phyloP scores from a whole-genome alignment of 35 echinoderm and acorn worm species.

The Apostichopus japonicus region DNA sequence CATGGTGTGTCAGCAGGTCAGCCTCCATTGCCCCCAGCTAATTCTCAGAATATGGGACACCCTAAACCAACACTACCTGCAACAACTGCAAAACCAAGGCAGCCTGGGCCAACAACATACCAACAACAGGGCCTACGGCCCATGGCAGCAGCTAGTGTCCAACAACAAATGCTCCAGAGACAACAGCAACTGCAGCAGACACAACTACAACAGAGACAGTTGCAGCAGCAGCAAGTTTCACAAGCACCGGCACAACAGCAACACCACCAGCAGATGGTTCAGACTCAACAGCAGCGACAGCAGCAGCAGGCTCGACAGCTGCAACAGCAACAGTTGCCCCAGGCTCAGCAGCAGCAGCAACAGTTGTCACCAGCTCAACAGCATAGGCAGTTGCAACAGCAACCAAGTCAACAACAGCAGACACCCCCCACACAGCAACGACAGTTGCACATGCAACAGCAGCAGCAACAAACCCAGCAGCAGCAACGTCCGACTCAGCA shows the following conservation, averaged over 20 bases:
- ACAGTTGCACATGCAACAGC: not conserved
- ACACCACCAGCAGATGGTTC: conserved; percentile 11
- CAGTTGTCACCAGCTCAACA: conserved; percentile 36
- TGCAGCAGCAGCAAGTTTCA: conserved; percentile 22
- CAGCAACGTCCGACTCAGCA: not conserved
- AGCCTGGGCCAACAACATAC: not conserved
- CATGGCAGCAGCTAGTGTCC: conserved; percentile 13
- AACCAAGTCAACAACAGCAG: conserved; percentile 1
- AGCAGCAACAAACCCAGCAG: not conserved
- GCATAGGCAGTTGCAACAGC: conserved; percentile 45
- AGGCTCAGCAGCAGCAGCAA: conserved; percentile 48
- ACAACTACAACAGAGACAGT: not conserved
- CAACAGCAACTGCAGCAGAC: conserved; percentile 21
- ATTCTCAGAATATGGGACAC: not conserved
- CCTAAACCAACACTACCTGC: conserved; percentile 9
- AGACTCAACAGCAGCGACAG: not conserved
- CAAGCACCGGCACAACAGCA: not conserved
- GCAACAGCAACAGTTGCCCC: conserved; percentile 8
- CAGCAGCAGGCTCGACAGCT: not conserved
- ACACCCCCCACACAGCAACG: not conserved
- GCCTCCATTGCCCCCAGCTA: not conserved
- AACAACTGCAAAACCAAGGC: conserved; percentile 5
- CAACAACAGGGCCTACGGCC: not conserved
- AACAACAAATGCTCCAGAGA: conserved; percentile 9
- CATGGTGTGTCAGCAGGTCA: not conserved